Conservation (phyloP, 2,888 invertebrate genomes). For the Lacanobia oleracea region DNA sequence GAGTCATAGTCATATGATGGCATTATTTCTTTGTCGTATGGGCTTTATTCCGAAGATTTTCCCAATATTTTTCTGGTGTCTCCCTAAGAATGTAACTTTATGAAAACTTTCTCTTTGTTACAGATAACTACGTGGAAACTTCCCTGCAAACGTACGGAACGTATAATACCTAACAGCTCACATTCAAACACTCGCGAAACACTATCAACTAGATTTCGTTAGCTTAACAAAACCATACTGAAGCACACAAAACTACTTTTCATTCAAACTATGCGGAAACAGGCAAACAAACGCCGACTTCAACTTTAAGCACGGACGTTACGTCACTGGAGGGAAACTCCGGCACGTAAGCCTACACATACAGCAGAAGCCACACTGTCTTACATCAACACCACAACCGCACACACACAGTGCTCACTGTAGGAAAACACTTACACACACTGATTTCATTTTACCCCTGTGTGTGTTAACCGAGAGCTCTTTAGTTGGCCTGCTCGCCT, state of each 20-base stretch:
- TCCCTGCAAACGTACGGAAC: constrained; percentile 73
- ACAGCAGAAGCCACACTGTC: constrained; percentile 66
- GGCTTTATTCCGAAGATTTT: not conserved
- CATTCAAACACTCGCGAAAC: constrained; percentile 70
- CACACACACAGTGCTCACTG: constrained; percentile 57
- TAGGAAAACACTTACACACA: constrained; percentile 67
- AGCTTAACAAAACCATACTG: constrained; percentile 77
- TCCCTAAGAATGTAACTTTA: constrained; percentile 7
- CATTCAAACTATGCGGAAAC: constrained; percentile 83
- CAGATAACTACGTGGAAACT: constrained; percentile 75
- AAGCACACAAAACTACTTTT: constrained; percentile 79
- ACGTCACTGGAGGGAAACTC: constrained; percentile 78
- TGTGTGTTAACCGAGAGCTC: constrained; percentile 75
- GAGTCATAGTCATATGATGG: not conserved
- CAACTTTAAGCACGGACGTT: constrained; percentile 77
- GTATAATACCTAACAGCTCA: constrained; percentile 64
- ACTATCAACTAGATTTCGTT: constrained; percentile 79
- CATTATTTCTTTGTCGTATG: not conserved
- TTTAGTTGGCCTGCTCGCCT: constrained; percentile 76
- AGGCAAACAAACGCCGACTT: constrained; percentile 77
- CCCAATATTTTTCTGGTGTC: not conserved
- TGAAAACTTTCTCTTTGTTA: constrained; percentile 71
- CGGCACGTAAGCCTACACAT: constrained; percentile 69
- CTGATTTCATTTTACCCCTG: constrained; percentile 65
- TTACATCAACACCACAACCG: constrained; percentile 65